Conservation (phyloP, 1,140 invertebrate genomes). For the Zaprionus africanus region DNA sequence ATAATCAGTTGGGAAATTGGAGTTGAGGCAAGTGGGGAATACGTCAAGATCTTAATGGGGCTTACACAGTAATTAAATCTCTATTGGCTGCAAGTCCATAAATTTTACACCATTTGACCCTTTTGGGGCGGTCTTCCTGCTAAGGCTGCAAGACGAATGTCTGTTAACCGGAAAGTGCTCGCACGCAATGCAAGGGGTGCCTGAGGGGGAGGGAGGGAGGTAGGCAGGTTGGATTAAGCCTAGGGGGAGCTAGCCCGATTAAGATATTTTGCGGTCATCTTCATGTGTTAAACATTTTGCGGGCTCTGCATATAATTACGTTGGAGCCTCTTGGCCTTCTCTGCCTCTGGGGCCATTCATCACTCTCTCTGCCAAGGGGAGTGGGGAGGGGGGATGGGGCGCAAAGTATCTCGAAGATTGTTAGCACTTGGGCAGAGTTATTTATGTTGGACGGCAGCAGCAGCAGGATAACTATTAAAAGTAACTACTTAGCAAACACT, state of each 20-base stretch:
- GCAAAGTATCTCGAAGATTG: slow-evolving; percentile 75
- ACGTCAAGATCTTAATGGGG: not conserved
- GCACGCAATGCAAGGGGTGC: slow-evolving; percentile 14
- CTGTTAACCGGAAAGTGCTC: slow-evolving; percentile 5
- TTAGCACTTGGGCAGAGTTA: slow-evolving; percentile 75
- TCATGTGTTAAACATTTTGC: slow-evolving; percentile 37
- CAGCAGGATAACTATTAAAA: slow-evolving; percentile 73
- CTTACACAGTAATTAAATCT: slow-evolving; percentile 40
- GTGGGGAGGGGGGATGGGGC: not conserved
- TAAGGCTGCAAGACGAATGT: slow-evolving; percentile 18
- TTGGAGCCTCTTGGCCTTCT: slow-evolving; percentile 2
- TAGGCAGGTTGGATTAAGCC: not conserved
- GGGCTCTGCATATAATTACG: slow-evolving; percentile 50
- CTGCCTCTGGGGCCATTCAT: slow-evolving; percentile 45
- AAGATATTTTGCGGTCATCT: slow-evolving; percentile 55
- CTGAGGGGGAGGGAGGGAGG: not conserved
- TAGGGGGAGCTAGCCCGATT: slow-evolving; percentile 21
- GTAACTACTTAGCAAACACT: slow-evolving; percentile 81
- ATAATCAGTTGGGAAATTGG: not conserved
- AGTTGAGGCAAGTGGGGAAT: slow-evolving; percentile 1
- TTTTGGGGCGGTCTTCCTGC: slow-evolving; percentile 18
- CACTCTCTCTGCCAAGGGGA: slow-evolving; percentile 12
- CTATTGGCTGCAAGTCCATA: slow-evolving; percentile 2
- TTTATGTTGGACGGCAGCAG: slow-evolving; percentile 67
- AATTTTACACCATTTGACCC: slow-evolving; percentile 30